A percentile compares a stretch with the other conserved stretches of the same genome.
These are phyloP conservation scores for Apis laboriosa DNA, from an alignment of 1,140 invertebrate species.

Conservation along the genomic window DNA sequence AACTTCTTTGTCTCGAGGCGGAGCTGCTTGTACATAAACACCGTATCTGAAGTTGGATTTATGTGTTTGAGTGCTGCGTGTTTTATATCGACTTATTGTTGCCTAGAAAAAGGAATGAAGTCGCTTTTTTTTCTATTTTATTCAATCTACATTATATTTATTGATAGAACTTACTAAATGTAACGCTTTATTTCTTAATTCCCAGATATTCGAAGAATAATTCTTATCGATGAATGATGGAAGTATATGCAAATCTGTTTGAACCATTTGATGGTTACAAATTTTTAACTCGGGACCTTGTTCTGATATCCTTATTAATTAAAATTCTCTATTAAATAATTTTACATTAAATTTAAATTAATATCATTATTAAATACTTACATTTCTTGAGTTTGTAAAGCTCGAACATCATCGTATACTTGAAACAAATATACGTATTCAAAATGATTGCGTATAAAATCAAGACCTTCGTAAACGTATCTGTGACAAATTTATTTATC, in stretches of 20 bases:
- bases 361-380: constrained; percentile 54
- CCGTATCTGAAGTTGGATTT: constrained; percentile 81
- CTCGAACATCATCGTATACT: constrained; percentile 80
- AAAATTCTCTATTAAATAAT: not conserved
- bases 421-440: constrained; percentile 84
- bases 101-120: constrained; percentile 76
- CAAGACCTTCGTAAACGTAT: constrained; percentile 81
- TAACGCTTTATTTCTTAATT: constrained; percentile 85
- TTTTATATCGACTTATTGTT: constrained; percentile 81
- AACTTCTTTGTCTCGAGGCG: constrained; percentile 76
- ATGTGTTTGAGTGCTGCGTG: constrained; percentile 84
- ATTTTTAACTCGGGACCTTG: constrained; percentile 52
- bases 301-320: constrained; percentile 50
- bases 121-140: not conserved
- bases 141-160: not conserved
- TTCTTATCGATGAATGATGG: constrained; percentile 84
- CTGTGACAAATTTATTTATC: constrained; percentile 70
- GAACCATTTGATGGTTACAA: constrained; percentile 83
- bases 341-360: too few species aligned
- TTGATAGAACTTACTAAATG: constrained; percentile 82
- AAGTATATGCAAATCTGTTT: constrained; percentile 86
- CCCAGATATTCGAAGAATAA: constrained; percentile 90
- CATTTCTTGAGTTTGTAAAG: constrained; percentile 75
- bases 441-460: constrained; percentile 82
- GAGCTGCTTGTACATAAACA: constrained; percentile 81